Conservation (phyloP, 2,797 vertebrate species). For the Pteronotus mesoamericanus region DNA sequence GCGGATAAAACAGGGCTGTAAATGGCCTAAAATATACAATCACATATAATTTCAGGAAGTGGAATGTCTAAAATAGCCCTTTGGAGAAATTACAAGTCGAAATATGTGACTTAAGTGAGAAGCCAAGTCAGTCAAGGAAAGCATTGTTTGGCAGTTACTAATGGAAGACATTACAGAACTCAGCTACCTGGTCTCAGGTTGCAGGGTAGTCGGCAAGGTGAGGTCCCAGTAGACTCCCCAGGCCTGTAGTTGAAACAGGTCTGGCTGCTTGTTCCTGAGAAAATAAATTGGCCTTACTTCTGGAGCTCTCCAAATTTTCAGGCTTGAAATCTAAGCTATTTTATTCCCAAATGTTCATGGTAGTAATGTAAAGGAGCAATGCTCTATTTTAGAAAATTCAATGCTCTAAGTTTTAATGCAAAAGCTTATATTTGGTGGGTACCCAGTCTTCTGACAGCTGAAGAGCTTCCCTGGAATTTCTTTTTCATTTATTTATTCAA, state of each 20-base stretch:
- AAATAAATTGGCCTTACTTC: conserved; percentile 8
- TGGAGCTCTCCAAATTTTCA: neutral
- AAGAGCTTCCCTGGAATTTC: neutral
- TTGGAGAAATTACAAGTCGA: conserved; percentile 24
- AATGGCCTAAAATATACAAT: conserved; percentile 22
- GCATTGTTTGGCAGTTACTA: conserved; percentile 4
- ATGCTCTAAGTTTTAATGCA: fast-evolving
- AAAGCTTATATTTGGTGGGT: neutral
- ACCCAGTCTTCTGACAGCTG: neutral
- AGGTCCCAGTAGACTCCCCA: neutral
- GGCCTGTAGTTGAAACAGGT: neutral
- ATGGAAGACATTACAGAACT: conserved; percentile 30
- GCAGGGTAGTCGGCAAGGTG: neutral
- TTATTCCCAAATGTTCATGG: neutral
- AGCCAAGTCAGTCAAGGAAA: neutral
- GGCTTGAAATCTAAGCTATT: neutral
- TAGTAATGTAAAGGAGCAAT: neutral
- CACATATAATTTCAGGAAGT: conserved; percentile 38
- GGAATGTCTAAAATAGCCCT: conserved; percentile 20
- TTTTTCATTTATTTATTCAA: neutral
- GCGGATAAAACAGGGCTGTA: neutral
- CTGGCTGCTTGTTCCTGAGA: neutral
- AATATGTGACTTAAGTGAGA: neutral
- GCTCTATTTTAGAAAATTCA: neutral
- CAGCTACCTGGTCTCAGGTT: neutral